These are phyloP conservation scores for Caenorhabditis sp. DNA, from an alignment of 2,888 invertebrate species.

Conservation along the genomic window DNA sequence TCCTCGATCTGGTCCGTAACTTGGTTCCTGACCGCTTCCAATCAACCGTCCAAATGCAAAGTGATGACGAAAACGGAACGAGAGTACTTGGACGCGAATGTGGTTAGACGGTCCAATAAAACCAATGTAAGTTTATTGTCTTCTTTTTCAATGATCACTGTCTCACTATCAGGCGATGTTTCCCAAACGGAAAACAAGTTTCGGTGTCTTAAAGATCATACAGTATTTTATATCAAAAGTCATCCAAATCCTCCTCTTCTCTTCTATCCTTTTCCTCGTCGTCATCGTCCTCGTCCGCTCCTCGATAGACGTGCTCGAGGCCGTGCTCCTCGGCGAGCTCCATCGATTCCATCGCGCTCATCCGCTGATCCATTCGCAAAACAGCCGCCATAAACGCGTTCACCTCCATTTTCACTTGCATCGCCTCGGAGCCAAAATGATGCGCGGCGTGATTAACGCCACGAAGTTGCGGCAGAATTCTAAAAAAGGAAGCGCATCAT, in stretches of 20 bases:
- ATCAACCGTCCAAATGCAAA: constrained; percentile 65
- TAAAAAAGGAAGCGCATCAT: not conserved
- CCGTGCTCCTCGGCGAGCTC: constrained; percentile 14
- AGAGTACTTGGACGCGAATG: constrained; percentile 59
- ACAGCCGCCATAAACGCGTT: constrained; percentile 42
- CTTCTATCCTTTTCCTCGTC: not conserved
- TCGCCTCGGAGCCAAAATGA: constrained; percentile 47
- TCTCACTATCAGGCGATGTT: too few species aligned
- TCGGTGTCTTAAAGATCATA: too few species aligned
- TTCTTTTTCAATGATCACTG: too few species aligned
- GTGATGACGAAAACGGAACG: constrained; percentile 61
- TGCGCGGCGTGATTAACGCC: constrained; percentile 44
- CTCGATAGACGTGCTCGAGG: constrained; percentile 3
- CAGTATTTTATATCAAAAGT: constrained; percentile 9
- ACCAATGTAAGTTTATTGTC: constrained; percentile 42
- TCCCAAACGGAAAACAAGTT: too few species aligned
- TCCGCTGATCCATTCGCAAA: constrained; percentile 5
- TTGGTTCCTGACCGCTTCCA: constrained; percentile 55
- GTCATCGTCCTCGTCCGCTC: constrained; percentile 5
- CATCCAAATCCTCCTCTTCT: not conserved
- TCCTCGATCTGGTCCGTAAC: constrained; percentile 56
- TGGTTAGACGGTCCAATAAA: constrained; percentile 51
- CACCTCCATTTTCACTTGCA: constrained; percentile 42
- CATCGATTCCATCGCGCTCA: not conserved
- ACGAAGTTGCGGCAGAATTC: constrained; percentile 43